phyloP scores from a whole-genome alignment of 2,888 invertebrate species.

The Hanleya hanleyi region DNA sequence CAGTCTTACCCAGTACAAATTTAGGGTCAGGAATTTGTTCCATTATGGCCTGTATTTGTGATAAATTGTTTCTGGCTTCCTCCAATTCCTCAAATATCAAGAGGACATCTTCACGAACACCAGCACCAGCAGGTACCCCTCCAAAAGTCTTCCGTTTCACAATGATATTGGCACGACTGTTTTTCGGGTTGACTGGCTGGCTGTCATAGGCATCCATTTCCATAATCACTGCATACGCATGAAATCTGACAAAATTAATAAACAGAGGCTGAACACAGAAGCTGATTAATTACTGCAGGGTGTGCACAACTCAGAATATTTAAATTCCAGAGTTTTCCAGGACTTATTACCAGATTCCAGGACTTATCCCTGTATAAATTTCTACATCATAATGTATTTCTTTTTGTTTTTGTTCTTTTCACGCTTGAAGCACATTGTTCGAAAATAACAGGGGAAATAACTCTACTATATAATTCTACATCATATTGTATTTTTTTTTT shows the following conservation, averaged over 20 bases:
- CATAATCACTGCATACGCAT: slow-evolving; percentile 72
- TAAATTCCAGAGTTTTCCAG: too few species aligned
- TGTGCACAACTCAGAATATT: too few species aligned
- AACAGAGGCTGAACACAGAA: too few species aligned
- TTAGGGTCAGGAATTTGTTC: slow-evolving; percentile 55
- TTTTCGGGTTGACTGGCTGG: slow-evolving; percentile 53
- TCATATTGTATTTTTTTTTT: too few species aligned
- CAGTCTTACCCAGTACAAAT: neutral
- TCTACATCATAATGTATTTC: too few species aligned
- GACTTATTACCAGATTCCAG: too few species aligned
- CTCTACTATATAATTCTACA: too few species aligned
- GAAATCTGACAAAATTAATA: slow-evolving; percentile 62
- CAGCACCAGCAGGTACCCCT: slow-evolving; percentile 71
- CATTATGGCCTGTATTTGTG: slow-evolving; percentile 62
- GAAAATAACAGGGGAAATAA: too few species aligned
- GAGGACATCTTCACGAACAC: slow-evolving; percentile 72
- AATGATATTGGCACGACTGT: slow-evolving; percentile 64
- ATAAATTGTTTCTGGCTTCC: slow-evolving; percentile 64
- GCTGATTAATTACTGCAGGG: too few species aligned
- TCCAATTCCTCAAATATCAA: slow-evolving; percentile 72
- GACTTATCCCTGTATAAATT: too few species aligned
- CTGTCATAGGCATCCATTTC: slow-evolving; percentile 70
- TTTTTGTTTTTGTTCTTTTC: too few species aligned
- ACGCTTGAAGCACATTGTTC: too few species aligned
- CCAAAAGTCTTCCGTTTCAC: slow-evolving; percentile 68